Conservation (phyloP, 2,797 vertebrate genomes). For the Choloepus didactylus region DNA sequence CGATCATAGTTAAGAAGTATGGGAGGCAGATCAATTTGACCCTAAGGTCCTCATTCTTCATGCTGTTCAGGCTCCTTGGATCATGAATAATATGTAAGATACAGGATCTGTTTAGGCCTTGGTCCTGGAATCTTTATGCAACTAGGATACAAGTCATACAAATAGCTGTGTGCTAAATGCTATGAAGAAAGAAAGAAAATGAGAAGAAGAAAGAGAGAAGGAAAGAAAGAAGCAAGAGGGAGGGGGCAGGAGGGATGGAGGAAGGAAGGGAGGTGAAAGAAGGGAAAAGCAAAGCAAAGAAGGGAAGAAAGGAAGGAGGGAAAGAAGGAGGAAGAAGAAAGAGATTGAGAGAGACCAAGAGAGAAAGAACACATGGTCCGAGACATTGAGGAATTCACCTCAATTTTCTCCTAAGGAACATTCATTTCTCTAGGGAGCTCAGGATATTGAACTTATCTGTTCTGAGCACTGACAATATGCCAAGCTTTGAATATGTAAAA, state of each 20-base stretch:
- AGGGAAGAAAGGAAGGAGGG: too few relatives aligned
- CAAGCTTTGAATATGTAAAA: neutral
- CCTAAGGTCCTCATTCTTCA: neutral
- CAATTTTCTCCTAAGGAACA: neutral
- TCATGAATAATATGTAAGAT: neutral
- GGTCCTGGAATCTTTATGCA: neutral
- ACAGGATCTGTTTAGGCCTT: neutral
- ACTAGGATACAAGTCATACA: neutral
- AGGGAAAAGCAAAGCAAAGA: too few relatives aligned
- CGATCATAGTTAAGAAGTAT: neutral
- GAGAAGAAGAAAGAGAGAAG: too few relatives aligned
- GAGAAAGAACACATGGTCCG: neutral
- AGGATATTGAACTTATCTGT: neutral
- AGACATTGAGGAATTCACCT: neutral
- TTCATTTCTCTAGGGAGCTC: neutral
- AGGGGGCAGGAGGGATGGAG: too few relatives aligned
- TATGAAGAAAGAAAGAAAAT: neutral
- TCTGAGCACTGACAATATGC: neutral
- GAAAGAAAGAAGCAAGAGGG: too few relatives aligned
- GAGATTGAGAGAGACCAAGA: too few relatives aligned
- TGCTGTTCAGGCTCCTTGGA: neutral
- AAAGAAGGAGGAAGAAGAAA: fast-evolving
- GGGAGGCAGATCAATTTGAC: neutral
- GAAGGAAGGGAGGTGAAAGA: too few relatives aligned
- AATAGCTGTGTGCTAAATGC: neutral